Base-by-base conservation (phyloP, 2,113 vertebrate species). In the Porphyrio hochstetteri region DNA sequence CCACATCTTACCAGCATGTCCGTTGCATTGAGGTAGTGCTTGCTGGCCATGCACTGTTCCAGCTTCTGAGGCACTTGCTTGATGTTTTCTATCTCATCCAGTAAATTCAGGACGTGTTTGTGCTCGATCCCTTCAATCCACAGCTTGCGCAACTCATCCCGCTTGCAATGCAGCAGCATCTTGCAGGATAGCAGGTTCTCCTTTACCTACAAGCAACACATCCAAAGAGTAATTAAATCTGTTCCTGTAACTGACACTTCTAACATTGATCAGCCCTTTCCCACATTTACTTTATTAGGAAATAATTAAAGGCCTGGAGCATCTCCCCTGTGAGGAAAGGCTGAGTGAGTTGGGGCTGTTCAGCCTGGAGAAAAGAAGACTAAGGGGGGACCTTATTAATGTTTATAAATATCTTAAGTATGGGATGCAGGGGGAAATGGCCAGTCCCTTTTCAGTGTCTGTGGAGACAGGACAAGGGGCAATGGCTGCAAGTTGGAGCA, bases 91-190 rank as follows among this genome's bases (percentile, higher is more conserved):
- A 99, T 99, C 97, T 99, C 99, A 38, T 99, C 99, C 97, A 99
- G 97, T 74, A 99, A 97, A 96, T 99, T 99, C 59, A 99, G 98
- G 56, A 99, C 99, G 2, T 99, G 99, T 93, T 99, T 99, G 96
- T 99, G 99, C 83, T 99, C 99, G 18, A 99, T 99, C 33, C 99
- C 99, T 94, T 99, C 99, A 18, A 99, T 99, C 99, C 99, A 99
- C 84, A 99, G 97, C 93, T 99, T 99, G 96, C 99, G 98, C 93
- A 99, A 96, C 94, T 99, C 99, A 13, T 99, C 99, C 69, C 99
- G 96, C 92, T 99, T 99, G 97, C 99, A 99, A 44, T 99, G 99
- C 46, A 99, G 98, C 56, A 99, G 98, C 99, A 99, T 99, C 97
- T 99, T 99, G 83, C 99, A 99, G 1, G 99, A 99, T 35, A 99